Conservation (phyloP, 30 jellyfish, hydroid and myxozoan genomes). For the Pelagia noctiluca region DNA sequence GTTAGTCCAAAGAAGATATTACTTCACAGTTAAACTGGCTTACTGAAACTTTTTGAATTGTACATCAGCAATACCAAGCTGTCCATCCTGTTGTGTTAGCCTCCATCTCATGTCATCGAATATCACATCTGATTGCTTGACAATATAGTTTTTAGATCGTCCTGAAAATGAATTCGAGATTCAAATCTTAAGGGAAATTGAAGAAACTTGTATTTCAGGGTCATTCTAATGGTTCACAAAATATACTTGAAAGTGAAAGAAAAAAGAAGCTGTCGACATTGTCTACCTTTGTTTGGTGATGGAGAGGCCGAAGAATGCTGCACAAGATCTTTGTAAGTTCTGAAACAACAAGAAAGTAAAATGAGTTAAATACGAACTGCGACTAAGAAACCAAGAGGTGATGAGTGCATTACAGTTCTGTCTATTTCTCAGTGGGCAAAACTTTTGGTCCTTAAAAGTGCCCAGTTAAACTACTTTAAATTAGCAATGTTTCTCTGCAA, state of each 20-base stretch:
- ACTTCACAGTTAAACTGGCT: background rate
- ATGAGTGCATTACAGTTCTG: too few species aligned
- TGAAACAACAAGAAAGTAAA: too few species aligned
- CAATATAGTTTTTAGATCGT: slow-evolving; percentile 43
- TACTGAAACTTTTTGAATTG: slow-evolving; percentile 83
- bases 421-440: too few species aligned
- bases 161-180: background rate
- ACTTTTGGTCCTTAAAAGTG: too few species aligned
- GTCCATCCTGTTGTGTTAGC: slow-evolving; percentile 95
- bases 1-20: too few species aligned
- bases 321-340: slow-evolving; percentile 86
- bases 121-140: slow-evolving; percentile 78
- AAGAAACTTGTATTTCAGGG: background rate
- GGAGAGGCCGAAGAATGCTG: slow-evolving; percentile 70
- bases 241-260: background rate
- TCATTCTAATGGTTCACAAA: too few species aligned
- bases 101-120: slow-evolving; percentile 98
- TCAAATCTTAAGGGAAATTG: background rate
- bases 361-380: too few species aligned
- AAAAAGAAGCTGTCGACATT: background rate
- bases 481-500: too few species aligned
- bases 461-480: too few species aligned
- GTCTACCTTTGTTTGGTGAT: slow-evolving; percentile 89
- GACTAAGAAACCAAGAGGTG: too few species aligned
- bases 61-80: slow-evolving; percentile 93